Base-by-base conservation (phyloP, 2,888 invertebrate genomes). In the Torymus texanus region DNA sequence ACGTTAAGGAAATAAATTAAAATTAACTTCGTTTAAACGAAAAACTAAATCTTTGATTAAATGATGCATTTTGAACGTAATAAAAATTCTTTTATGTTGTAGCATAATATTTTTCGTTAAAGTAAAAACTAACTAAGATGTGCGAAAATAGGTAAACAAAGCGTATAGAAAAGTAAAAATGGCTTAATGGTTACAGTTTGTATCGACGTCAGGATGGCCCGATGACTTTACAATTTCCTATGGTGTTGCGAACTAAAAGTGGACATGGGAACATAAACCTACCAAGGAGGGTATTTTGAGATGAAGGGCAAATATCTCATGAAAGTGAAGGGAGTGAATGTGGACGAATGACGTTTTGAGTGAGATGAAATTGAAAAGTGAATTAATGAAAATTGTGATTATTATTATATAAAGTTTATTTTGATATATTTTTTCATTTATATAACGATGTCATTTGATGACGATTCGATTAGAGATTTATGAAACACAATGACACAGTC, bases 401-500 rank as follows among this genome's bases (percentile, higher is more conserved):
- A 74, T 71, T 80, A 61, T 77, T 80, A 61, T 77, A 70, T 62
- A 71, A 74, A 66, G 66, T 81, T 76, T 78, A 79, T 79, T 81
- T 79, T 79, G 81, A 78, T 81, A 78, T 73, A 68, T 73, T 78
- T 67, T 70, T 71, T 80, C 10, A 72, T 70, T 70, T 71, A 24
- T 79, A 65, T 81, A 75, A 79, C 74, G 63, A 65, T 41, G 65
- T 75, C 72, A 73, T 76, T 73, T 79, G 29, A 68, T 78, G 75
- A 75, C 78, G 14, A 73, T 68, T 76, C 62, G 55, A 59, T 73
- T 72, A 71, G 76, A 75, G 65, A 73, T 76, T 59, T 4, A 79
- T 74, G 61, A 75, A 70, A 76, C 62, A 58, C 59, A 66, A 59
- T 76, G 61, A 79, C 55, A 66, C 58, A 76, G 70, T 70, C 58